These are phyloP conservation scores for Hanleya hanleyi DNA, from an alignment of 2,888 invertebrate species.

Conservation along the genomic window DNA sequence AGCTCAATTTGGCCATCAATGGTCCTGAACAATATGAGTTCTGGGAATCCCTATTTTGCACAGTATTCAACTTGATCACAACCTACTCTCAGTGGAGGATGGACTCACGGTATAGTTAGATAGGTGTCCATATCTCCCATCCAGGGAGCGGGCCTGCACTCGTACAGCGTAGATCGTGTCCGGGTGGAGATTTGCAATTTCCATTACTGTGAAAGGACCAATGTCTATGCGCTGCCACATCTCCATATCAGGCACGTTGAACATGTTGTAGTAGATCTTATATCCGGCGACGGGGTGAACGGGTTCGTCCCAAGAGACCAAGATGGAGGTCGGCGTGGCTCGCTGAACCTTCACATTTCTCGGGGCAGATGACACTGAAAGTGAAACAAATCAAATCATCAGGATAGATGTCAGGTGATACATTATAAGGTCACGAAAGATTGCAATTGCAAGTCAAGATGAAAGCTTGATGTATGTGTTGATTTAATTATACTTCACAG, in stretches of 20 bases:
- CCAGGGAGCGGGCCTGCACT: constrained; percentile 64
- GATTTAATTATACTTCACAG: no score
- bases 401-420: no score
- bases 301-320: constrained; percentile 80
- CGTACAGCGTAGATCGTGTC: constrained; percentile 64
- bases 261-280: constrained; percentile 66
- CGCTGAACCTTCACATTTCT: constrained; percentile 95
- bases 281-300: constrained; percentile 67
- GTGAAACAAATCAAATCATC: background rate
- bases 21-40: no score
- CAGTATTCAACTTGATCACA: no score
- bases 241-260: constrained; percentile 57
- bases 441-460: no score
- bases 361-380: constrained; percentile 92
- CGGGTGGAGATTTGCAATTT: constrained; percentile 60
- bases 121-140: constrained; percentile 66
- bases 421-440: no score
- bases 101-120: constrained; percentile 53
- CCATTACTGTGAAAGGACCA: constrained; percentile 63
- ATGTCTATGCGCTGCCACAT: constrained; percentile 65
- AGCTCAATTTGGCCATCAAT: no score
- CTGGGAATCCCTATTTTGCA: no score
- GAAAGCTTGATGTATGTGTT: no score
- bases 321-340: constrained; percentile 93
- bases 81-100: constrained; percentile 37